Conservation (phyloP, 2,113 vertebrate genomes). For the Sclerurus mexicanus region DNA sequence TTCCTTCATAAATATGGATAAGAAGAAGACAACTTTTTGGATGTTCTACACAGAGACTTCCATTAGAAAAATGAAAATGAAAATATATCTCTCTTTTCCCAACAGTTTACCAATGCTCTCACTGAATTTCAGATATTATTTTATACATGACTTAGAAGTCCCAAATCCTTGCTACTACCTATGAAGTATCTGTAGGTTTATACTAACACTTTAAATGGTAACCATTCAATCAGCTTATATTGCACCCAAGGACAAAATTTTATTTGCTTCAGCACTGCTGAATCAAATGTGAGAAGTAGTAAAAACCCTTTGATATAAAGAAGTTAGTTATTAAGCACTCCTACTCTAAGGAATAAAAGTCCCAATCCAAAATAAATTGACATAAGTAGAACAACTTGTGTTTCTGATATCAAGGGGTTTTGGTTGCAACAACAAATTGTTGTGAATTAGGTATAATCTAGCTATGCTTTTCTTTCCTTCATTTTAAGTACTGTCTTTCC, state of each 20-base stretch:
- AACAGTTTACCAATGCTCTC: not conserved
- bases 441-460: not conserved
- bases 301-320: not conserved
- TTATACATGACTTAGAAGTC: not conserved
- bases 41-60: not conserved
- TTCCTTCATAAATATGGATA: constrained; percentile 59
- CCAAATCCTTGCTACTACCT: not conserved
- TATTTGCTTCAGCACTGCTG: not conserved
- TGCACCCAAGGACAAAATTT: not conserved
- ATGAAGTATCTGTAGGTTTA: not conserved
- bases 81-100: not conserved
- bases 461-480: not conserved
- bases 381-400: not conserved
- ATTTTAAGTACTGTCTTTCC: not conserved
- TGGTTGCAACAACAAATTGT: not conserved
- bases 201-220: not conserved
- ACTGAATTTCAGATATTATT: not conserved
- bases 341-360: not conserved
- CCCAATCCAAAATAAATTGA: not conserved
- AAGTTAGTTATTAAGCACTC: not conserved
- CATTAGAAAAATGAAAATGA: not conserved
- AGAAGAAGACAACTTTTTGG: constrained; percentile 32
- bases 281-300: not conserved
- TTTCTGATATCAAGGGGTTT: not conserved
- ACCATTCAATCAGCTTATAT: not conserved